These are phyloP conservation scores for Eptesicus fuscus DNA, from an alignment of 2,113 vertebrate genomes.

Conservation along the genomic window DNA sequence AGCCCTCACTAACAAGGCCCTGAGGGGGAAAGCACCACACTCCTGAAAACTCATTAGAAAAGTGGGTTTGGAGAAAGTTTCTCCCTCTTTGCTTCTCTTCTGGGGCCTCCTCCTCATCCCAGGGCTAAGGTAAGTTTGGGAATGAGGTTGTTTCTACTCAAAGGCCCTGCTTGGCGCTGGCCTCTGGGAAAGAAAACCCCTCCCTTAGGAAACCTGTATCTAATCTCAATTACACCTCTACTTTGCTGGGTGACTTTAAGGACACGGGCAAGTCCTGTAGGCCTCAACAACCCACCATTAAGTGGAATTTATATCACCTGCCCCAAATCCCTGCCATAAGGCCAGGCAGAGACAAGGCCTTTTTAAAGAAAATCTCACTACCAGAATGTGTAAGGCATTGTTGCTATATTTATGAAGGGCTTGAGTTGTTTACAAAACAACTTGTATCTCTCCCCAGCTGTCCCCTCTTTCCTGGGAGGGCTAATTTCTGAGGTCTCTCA, in stretches of 20 bases:
- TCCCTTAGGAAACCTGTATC: neutral
- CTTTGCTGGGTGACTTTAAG: neutral
- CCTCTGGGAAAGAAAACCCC: neutral
- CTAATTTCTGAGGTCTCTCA: neutral
- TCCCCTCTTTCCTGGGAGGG: neutral
- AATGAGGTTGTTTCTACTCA: neutral
- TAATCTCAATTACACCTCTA: neutral
- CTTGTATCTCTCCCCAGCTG: neutral
- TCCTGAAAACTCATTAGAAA: neutral
- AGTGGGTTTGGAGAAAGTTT: neutral
- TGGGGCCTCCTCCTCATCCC: neutral
- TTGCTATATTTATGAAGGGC: neutral
- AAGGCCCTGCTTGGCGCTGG: neutral
- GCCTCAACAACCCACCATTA: neutral
- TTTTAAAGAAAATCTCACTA: neutral
- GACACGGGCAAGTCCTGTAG: neutral
- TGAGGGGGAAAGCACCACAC: neutral
- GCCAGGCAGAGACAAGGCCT: no score
- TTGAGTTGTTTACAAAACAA: neutral
- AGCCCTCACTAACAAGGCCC: slow-evolving; percentile 4
- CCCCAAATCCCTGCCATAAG: neutral
- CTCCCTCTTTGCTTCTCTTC: neutral
- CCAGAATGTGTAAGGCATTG: neutral
- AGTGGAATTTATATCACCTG: neutral
- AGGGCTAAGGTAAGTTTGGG: neutral